These are phyloP conservation scores for Coluber constrictor DNA, from an alignment of 2,797 vertebrate genomes.

Conservation along the genomic window DNA sequence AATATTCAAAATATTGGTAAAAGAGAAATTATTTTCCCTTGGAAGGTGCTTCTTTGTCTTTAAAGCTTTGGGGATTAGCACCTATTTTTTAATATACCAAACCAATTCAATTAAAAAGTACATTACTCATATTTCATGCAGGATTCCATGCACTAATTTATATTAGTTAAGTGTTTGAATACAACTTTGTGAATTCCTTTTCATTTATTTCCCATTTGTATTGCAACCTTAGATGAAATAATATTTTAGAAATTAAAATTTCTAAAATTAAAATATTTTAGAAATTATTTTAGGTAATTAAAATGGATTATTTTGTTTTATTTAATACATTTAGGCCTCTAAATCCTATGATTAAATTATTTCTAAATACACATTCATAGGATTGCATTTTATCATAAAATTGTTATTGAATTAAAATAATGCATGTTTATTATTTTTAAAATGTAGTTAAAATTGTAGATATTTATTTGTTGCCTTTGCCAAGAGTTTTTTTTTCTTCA, in stretches of 20 bases:
- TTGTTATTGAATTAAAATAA: background rate
- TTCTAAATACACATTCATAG: background rate
- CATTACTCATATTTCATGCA: background rate
- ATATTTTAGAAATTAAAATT: background rate
- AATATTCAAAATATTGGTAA: background rate
- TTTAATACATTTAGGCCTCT: background rate
- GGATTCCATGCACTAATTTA: background rate
- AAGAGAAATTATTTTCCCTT: background rate
- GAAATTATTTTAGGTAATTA: background rate
- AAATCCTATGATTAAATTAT: background rate
- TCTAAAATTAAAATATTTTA: too few relatives aligned
- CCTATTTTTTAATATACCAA: background rate
- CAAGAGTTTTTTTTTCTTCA: background rate
- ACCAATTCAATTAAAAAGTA: background rate
- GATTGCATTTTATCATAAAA: background rate
- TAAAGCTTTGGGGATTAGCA: background rate
- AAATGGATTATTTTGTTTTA: background rate
- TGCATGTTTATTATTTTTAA: background rate
- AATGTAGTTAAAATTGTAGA: background rate
- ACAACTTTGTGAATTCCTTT: background rate
- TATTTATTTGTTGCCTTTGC: background rate
- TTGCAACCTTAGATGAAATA: background rate
- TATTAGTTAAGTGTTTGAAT: background rate
- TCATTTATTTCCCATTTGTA: background rate
- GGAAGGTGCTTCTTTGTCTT: background rate